Conservation (phyloP, 2,888 invertebrate genomes). For the Ectobius pallidus region DNA sequence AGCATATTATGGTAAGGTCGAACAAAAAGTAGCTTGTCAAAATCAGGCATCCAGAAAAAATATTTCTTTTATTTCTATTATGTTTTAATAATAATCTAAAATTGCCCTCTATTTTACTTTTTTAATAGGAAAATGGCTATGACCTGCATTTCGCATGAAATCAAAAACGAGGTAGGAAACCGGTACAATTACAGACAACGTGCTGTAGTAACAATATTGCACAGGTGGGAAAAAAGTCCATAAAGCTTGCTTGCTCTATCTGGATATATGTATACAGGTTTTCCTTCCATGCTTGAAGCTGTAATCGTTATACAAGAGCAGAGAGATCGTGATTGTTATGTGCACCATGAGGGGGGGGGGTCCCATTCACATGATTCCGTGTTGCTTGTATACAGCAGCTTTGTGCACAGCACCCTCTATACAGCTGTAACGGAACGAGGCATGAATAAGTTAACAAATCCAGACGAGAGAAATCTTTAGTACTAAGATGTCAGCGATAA, state of each 20-base stretch:
- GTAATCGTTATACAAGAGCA: not conserved
- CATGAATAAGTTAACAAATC: constrained; percentile 8
- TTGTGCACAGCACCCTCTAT: not conserved
- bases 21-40: too few species aligned
- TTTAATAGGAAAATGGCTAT: too few species aligned
- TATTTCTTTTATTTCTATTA: too few species aligned
- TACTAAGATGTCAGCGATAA: not conserved
- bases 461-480: not conserved
- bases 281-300: not conserved
- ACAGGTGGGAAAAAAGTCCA: not conserved
- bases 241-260: not conserved
- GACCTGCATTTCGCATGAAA: too few species aligned
- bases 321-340: not conserved
- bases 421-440: not conserved
- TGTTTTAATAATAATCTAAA: too few species aligned
- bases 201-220: not conserved
- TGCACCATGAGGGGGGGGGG: not conserved
- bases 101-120: too few species aligned
- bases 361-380: not conserved
- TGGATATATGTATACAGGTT: not conserved
- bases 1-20: too few species aligned
- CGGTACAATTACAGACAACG: too few species aligned
- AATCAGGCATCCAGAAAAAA: too few species aligned
- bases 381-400: too few species aligned
- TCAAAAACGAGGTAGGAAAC: too few species aligned